phyloP scores from a whole-genome alignment of 2,113 vertebrate genomes.

The Ictalurus furcatus region DNA sequence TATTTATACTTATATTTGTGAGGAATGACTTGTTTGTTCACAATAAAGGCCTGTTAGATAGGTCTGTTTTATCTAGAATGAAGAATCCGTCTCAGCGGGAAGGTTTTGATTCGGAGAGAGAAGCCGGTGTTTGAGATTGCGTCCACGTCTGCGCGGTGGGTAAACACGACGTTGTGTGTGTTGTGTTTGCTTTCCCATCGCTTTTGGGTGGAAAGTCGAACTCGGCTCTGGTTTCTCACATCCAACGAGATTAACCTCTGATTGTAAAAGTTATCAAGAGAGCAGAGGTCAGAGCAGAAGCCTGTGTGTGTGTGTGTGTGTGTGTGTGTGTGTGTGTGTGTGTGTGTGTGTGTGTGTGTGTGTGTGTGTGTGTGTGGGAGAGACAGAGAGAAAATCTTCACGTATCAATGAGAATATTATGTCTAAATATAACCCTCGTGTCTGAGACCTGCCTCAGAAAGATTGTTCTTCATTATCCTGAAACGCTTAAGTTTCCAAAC shows the following conservation, averaged over 20 bases:
- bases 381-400: background rate
- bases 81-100: background rate
- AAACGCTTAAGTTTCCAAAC: background rate
- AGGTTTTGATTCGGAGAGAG: background rate
- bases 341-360: constrained; percentile 13
- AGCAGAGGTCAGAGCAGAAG: background rate
- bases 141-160: constrained; percentile 5
- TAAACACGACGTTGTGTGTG: background rate
- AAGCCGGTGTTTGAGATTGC: background rate
- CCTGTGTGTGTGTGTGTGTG: constrained; percentile 5
- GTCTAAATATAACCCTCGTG: constrained; percentile 22
- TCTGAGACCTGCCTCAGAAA: background rate
- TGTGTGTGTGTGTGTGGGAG: background rate
- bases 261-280: constrained; percentile 24
- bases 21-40: background rate
- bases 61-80: background rate
- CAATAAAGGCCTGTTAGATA: background rate
- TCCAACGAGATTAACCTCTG: constrained; percentile 26
- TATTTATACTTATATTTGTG: too few species aligned
- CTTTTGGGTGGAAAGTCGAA: constrained; percentile 30
- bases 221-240: background rate
- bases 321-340: constrained; percentile 18
- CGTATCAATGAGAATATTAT: background rate
- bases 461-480: background rate
- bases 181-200: constrained; percentile 54